These are phyloP conservation scores for Hipparchia sbordonii DNA, from an alignment of 2,888 invertebrate species.

Conservation along the genomic window DNA sequence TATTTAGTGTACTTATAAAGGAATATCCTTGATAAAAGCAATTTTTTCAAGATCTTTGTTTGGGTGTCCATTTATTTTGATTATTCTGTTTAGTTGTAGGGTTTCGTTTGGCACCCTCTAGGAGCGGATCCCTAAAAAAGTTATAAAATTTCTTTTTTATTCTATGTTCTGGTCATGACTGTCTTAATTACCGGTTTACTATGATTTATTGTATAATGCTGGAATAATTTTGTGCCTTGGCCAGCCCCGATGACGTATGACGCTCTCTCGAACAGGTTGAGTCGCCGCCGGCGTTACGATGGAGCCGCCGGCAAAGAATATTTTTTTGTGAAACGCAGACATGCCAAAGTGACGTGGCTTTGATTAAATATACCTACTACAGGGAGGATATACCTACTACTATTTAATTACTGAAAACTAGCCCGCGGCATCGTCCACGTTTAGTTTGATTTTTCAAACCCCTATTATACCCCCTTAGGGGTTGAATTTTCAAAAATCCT, in stretches of 20 bases:
- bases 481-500: too few relatives aligned
- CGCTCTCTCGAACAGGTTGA: conserved; percentile 71
- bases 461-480: too few relatives aligned
- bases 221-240: conserved; percentile 72
- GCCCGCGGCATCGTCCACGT: too few relatives aligned
- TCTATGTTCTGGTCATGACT: conserved; percentile 77
- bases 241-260: conserved; percentile 74
- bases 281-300: conserved; percentile 72
- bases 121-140: conserved; percentile 25
- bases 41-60: too few relatives aligned
- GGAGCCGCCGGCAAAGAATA: conserved; percentile 35
- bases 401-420: neutral
- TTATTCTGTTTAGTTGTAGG: too few relatives aligned
- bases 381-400: too few relatives aligned
- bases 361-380: too few relatives aligned
- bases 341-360: neutral
- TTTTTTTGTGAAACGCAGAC: conserved; percentile 16
- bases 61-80: too few relatives aligned
- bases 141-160: conserved; percentile 68
- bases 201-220: conserved; percentile 81
- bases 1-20: too few relatives aligned
- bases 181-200: conserved; percentile 82
- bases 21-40: too few relatives aligned
- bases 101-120: too few relatives aligned
- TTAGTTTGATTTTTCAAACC: too few relatives aligned